phyloP scores from a whole-genome alignment of 2,797 vertebrate species.

The Squalus acanthias region DNA sequence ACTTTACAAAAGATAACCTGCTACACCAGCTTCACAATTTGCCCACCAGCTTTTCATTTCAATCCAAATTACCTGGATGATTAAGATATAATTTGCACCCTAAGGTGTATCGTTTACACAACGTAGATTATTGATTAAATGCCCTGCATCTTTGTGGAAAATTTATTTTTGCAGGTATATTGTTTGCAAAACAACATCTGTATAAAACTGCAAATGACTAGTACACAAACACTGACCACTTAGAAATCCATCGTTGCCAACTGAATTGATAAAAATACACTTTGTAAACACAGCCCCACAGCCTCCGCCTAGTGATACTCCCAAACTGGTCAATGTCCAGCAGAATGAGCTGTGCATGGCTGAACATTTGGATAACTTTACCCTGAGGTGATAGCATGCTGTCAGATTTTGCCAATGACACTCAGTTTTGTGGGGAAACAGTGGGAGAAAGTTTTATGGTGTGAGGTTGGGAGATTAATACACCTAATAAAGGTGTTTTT shows the following conservation, averaged over 20 bases:
- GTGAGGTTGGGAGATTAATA: neutral
- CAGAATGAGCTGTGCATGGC: neutral
- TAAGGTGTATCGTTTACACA: neutral
- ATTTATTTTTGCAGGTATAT: neutral
- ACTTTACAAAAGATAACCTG: neutral
- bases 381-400: neutral
- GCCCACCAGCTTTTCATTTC: no score
- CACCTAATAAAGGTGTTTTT: neutral
- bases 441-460: neutral
- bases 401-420: neutral
- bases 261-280: neutral
- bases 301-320: neutral
- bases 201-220: neutral
- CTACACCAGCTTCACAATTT: neutral
- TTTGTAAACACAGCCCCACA: neutral
- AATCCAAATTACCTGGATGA: neutral
- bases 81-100: neutral
- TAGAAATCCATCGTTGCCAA: neutral
- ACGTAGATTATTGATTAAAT: neutral
- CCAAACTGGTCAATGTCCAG: neutral
- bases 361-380: neutral
- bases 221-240: neutral
- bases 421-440: neutral
- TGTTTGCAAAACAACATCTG: neutral
- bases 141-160: neutral